Conservation (phyloP, 2,797 vertebrate species). For the Distichodus sexfasciatus region DNA sequence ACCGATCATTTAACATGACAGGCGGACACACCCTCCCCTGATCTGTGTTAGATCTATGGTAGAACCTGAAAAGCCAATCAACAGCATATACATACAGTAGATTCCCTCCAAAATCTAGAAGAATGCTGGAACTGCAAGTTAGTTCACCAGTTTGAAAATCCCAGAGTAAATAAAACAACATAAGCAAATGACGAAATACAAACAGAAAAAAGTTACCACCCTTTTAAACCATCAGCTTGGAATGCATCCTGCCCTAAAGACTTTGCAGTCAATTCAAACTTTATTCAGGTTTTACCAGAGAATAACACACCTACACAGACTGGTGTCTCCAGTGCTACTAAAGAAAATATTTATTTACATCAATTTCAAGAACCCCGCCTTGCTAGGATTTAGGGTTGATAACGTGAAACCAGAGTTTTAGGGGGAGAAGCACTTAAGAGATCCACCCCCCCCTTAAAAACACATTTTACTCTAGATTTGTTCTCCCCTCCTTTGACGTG, state of each 20-base stretch:
- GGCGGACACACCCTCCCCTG: background rate
- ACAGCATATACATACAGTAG: too few species aligned
- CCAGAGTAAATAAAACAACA: too few species aligned
- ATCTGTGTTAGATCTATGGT: background rate
- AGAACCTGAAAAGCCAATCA: background rate
- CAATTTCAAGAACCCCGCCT: background rate
- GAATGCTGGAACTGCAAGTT: too few species aligned
- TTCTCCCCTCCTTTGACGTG: conserved; percentile 7
- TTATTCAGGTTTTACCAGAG: background rate
- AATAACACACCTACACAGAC: background rate
- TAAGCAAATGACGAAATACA: too few species aligned
- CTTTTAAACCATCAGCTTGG: too few species aligned
- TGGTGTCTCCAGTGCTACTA: background rate
- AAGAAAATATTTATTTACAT: background rate
- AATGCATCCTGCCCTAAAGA: background rate
- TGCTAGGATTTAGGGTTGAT: background rate
- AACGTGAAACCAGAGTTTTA: background rate
- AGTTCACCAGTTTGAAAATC: too few species aligned
- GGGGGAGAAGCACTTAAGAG: background rate
- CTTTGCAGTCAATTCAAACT: background rate
- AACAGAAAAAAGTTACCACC: too few species aligned
- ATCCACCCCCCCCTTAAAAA: background rate
- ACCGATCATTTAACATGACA: background rate
- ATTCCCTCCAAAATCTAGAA: too few species aligned
- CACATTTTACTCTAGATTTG: conserved; percentile 1